A percentile compares a stretch with the other conserved stretches of the same genome.
Conservation (phyloP, 2,797 vertebrate genomes). For the Hemibagrus guttatus region DNA sequence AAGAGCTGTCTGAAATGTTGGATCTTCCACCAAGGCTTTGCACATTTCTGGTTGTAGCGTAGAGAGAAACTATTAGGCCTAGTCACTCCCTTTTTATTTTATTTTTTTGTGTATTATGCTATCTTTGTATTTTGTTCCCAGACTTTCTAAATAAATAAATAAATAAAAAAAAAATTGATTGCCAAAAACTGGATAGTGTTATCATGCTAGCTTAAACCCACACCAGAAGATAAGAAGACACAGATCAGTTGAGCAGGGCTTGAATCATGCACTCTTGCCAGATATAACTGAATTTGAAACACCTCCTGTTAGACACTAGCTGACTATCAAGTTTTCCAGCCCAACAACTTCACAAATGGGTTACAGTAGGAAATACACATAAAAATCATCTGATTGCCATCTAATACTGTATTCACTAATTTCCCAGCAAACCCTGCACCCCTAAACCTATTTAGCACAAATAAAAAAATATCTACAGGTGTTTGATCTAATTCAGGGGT, state of each 20-base stretch:
- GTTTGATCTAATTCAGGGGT: neutral
- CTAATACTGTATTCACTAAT: neutral
- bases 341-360: neutral
- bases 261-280: neutral
- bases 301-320: neutral
- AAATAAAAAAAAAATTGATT: neutral
- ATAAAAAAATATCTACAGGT: neutral
- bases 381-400: neutral
- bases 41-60: neutral
- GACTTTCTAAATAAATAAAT: neutral
- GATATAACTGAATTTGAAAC: constrained; percentile 1
- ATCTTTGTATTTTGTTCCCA: constrained; percentile 16
- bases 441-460: neutral
- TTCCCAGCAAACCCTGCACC: neutral
- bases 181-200: constrained; percentile 6
- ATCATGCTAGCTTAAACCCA: constrained; percentile 22
- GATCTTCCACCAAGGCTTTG: neutral
- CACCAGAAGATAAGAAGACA: constrained; percentile 33
- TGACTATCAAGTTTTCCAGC: neutral
- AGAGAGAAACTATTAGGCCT: neutral
- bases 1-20: neutral
- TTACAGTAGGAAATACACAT: neutral
- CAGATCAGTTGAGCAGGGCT: constrained; percentile 38
- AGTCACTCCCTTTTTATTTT: neutral
- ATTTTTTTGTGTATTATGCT: neutral